Evolutionary conservation across 2,797 vertebrate genomes (phyloP), one percentile per base, ranked within the genome.

Genomic region (Coilia nasus): DNA sequence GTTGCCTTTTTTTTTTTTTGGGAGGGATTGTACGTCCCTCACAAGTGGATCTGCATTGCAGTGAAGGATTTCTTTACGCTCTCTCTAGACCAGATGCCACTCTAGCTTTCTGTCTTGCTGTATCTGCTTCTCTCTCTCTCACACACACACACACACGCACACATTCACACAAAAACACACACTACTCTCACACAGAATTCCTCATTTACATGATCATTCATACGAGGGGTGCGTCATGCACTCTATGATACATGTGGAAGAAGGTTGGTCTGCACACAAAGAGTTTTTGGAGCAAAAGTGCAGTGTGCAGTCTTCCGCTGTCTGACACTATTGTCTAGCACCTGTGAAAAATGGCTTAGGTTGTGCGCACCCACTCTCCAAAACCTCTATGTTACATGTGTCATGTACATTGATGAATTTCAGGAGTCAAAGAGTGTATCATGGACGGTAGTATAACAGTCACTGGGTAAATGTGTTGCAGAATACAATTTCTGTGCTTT

Each of bases 11-110:
- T 19, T 71, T 31, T 71, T 23, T 19, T 21, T 59, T 59, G 57
- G 57, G 57, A n/a, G 50, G 50, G 50, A 59, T 31, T 12, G 28
- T 3, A 71, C 31, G 64, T 71, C 25, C 25, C 28, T 25, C 4
- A 11, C 64, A 31, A 31, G 25, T 15, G 67, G 67, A 75, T 75
- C 67, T 75, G 67, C 67, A 75, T 75, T 75, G 67, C 67, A 75
- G 67, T 75, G 28, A 75, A 75, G 67, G 67, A 15, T 75, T 35
- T 19, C 62, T 67, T 14, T 11, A 31, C 62, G 2, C 35, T 41
- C 35, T 41, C 35, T 5, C 35, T 41, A 41, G 35, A 41, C 35
- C 35, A 41, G 35, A 41, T 41, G 35, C 35, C 23, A 11, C 67
- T 75, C 12, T 67, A 0, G 7, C 23, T 11, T 23, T 25, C 60